Evolutionary conservation across 2,888 invertebrate species (phyloP).

Genomic region (Argyresthia goedartella): DNA sequence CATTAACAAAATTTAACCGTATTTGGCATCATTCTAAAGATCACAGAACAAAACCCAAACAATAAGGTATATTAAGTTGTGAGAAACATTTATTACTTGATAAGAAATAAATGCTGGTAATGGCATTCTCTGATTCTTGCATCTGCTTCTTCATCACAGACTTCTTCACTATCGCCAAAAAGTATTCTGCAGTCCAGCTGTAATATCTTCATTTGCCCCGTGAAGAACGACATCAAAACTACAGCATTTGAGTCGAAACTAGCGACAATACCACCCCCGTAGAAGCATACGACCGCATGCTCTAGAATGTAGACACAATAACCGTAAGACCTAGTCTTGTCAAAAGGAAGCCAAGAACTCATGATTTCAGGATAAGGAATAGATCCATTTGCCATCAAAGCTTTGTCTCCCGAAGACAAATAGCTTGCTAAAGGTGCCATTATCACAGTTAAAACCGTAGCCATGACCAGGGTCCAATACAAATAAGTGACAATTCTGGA

Average conservation of each 20-base stretch:
- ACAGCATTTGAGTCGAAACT: conserved; percentile 50
- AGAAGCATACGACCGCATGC: conserved; percentile 37
- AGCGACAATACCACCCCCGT: conserved; percentile 50
- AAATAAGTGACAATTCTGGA: conserved; percentile 39
- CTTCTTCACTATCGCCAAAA: conserved; percentile 25
- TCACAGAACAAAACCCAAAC: too few species aligned
- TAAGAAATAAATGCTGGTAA: conserved; percentile 32
- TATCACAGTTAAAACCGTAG: conserved; percentile 38
- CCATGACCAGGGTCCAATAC: conserved; percentile 38
- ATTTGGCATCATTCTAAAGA: too few species aligned
- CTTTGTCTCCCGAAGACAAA: conserved; percentile 26
- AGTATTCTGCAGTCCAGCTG: conserved; percentile 33
- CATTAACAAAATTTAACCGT: too few species aligned
- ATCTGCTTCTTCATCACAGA: conserved; percentile 21
- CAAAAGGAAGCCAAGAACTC: conserved; percentile 52
- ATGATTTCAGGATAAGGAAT: conserved; percentile 45
- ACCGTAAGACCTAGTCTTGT: conserved; percentile 34
- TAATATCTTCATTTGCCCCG: conserved; percentile 45
- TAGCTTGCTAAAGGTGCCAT: conserved; percentile 36
- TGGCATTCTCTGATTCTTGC: conserved; percentile 36
- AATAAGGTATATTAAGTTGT: too few species aligned
- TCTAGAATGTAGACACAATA: conserved; percentile 32
- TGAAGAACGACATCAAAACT: conserved; percentile 48
- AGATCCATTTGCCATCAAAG: conserved; percentile 21
- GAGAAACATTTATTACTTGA: conserved; percentile 31